Percentiles rank a stretch among this genome's conserved stretches.
Evolutionary conservation across 2,888 invertebrate species (phyloP).

Genomic region (Xylota segnis): DNA sequence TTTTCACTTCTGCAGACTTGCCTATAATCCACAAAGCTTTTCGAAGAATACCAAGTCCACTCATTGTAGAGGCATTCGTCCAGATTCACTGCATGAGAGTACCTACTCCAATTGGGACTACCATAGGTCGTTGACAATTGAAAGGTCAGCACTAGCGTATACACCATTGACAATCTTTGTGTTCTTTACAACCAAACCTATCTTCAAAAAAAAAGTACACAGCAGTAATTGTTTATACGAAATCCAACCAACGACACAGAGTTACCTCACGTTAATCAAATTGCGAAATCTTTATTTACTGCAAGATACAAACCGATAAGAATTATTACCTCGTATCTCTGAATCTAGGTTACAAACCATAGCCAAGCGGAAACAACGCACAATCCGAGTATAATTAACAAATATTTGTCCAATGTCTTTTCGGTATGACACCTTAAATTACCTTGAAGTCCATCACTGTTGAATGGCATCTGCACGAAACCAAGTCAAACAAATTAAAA

Average conservation of each 20-base stretch:
- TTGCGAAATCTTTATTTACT: conserved; percentile 10
- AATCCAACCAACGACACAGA: neutral
- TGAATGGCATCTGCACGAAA: conserved; percentile 47
- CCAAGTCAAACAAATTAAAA: conserved; percentile 23
- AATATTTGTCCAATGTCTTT: conserved; percentile 48
- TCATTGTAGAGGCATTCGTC: too few relatives aligned
- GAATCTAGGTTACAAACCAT: conserved; percentile 35
- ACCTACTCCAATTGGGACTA: too few relatives aligned
- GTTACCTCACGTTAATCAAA: conserved; percentile 2
- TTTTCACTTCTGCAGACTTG: too few relatives aligned
- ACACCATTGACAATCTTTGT: too few relatives aligned
- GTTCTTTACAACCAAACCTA: too few relatives aligned
- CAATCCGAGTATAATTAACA: conserved; percentile 24
- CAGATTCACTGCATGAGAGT: too few relatives aligned
- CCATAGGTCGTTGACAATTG: too few relatives aligned
- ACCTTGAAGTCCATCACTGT: conserved; percentile 42
- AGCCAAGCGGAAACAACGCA: conserved; percentile 37
- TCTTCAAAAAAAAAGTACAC: too few relatives aligned
- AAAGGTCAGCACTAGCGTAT: too few relatives aligned
- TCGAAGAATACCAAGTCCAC: too few relatives aligned
- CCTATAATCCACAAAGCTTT: too few relatives aligned
- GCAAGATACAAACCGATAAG: conserved; percentile 24
- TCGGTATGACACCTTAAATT: conserved; percentile 27
- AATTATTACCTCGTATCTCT: conserved; percentile 29
- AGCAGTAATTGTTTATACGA: neutral